Base-by-base conservation (phyloP, 2,888 invertebrate genomes). In the Sphaeridia pumilis region DNA sequence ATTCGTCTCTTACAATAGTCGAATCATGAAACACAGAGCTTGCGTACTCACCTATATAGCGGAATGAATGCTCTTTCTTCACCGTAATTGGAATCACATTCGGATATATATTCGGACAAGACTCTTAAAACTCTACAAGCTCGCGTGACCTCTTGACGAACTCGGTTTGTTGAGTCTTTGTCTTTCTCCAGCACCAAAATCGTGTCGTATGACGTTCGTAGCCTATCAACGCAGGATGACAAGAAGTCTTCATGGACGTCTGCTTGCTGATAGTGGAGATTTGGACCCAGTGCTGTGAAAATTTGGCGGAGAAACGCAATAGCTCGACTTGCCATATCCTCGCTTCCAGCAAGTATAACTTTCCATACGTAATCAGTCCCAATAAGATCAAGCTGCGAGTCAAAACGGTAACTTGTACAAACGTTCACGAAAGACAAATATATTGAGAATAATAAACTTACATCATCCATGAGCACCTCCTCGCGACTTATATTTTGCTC, bases 311-410 rank as follows among this genome's bases (percentile, higher is more conserved):
- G 73, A 62, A 95, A 74, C 72, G 87, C 86, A 62, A 93, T 92
- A 21, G 89, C 95, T 66, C 90, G 84, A 67, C 81, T 81, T 12
- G 94, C 90, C 65, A 95, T 93, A 66, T 92, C 92, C 69, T 94
- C 92, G 1, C 84, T 81, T 63, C 90, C 87, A 62, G 86, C 83
- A 22, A 65, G 47, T 73, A 79, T 73, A 67, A 85, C 87, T 71
- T 85, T 78, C 95, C 95, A 95, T 66, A 95, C 76, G 75, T 95
- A 95, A 72, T 95, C 94, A 69, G 89, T 81, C 60, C 95, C 95
- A 69, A 93, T 89, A 67, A 95, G 79, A 76, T 94, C 92, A 64
- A 63, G 27, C 63, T 63, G 25, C n/a, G n/a, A n/a, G n/a, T n/a
- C n/a, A n/a, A n/a, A n/a, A n/a, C n/a, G n/a, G n/a, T n/a, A n/a